A percentile compares a stretch with the other conserved stretches of the same genome.
Evolutionary conservation across 2,797 vertebrate species (phyloP).

Genomic region (Rallus crepitans): DNA sequence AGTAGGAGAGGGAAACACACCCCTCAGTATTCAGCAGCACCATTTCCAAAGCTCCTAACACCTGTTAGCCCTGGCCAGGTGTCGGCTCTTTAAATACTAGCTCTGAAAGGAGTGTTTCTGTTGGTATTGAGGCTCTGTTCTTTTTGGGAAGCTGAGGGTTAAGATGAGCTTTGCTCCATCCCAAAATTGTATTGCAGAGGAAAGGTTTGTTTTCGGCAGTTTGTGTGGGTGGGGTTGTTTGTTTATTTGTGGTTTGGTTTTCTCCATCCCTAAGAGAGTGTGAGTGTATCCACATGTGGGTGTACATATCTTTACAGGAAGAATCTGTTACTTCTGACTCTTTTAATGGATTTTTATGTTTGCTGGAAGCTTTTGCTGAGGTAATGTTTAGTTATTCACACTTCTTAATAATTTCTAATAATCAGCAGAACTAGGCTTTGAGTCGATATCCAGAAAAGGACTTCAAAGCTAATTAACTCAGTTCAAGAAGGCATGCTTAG

Average conservation of each 20-base stretch:
- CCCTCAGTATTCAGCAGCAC: not conserved
- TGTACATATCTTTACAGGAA: not conserved
- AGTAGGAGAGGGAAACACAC: not conserved
- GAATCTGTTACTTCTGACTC: not conserved
- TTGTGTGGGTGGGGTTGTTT: no score
- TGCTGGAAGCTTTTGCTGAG: not conserved
- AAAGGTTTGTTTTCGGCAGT: not conserved
- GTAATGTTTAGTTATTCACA: not conserved
- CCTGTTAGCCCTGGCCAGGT: constrained; percentile 14
- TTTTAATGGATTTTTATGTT: not conserved
- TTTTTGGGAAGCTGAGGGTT: accelerated
- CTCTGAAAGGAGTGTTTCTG: not conserved
- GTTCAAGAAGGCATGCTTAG: not conserved
- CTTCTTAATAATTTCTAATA: not conserved
- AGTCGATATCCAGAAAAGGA: not conserved
- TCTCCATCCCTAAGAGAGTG: accelerated
- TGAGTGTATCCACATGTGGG: accelerated
- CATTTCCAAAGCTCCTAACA: not conserved
- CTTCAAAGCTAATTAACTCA: not conserved
- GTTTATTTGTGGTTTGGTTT: not conserved
- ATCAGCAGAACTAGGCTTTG: not conserved
- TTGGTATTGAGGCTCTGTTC: accelerated
- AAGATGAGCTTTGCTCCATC: accelerated
- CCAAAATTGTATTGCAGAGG: accelerated
- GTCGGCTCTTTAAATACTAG: not conserved